Base-by-base conservation (phyloP, 1,140 invertebrate species). In the Drosophila parvula region DNA sequence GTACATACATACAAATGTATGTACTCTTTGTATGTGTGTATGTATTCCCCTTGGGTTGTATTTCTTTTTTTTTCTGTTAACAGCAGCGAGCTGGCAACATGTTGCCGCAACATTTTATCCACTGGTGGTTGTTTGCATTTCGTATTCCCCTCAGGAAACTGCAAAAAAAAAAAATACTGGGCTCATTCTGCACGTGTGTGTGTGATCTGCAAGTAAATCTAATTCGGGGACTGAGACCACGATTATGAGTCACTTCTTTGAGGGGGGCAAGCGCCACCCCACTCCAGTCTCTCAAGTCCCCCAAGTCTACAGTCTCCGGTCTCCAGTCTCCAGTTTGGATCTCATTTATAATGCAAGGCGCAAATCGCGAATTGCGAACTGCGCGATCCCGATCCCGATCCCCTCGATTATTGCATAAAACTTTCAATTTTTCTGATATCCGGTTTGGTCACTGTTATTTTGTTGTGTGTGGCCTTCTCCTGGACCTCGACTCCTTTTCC, bases 381-480 rank as follows among this genome's bases (percentile, higher is more conserved):
- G 22, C 36, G 30, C 32, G 50, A 53, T 51, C 50, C 50, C 16
- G 32, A 53, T 53, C 50, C 50, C 28, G 44, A 65, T 68, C 60
- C 36, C 34, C 58, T 22, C 44, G 36, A 48, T 41, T 44, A 45
- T 76, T 81, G 70, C 71, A 73, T 80, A 78, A 80, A 89, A 88
- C 84, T 88, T 88, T 88, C 84, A 78, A 75, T 89, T 89, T 89
- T 88, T 45, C 63, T 89, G 74, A 74, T 88, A 83, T 83, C 84
- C 84, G 84, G 84, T 89, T 89, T 80, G 65, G 47, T 50, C 58
- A 40, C 65, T 55, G 70, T 74, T 74, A 51, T 40, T 28, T 48
- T 56, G 14, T 28, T 45, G 65, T 47, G 65, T 47, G 51, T 70
- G 68, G 68, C 68, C 68, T 71, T 71, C 68, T 40, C 40, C 40